phyloP scores from a whole-genome alignment of 2,797 vertebrate species.

The Gadopsis bispinosus region DNA sequence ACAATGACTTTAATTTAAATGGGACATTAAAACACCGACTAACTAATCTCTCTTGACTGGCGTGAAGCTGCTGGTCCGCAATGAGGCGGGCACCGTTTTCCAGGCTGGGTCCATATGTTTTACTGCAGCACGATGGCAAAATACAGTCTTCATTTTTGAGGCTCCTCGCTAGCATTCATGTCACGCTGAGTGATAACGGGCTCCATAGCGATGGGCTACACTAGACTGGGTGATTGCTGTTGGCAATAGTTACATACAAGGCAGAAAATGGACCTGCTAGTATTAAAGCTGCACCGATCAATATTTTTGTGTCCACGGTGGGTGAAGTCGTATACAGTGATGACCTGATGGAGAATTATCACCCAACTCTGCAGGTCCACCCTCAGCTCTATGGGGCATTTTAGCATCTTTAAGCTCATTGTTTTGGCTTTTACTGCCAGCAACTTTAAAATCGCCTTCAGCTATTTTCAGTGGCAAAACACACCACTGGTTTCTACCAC shows the following conservation, averaged over 20 bases:
- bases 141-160: not conserved
- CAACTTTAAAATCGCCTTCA: not conserved
- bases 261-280: not conserved
- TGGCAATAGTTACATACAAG: not conserved
- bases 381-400: not conserved
- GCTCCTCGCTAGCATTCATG: not conserved
- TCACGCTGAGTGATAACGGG: not conserved
- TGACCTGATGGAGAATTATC: not conserved
- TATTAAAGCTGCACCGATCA: not conserved
- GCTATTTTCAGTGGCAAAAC: not conserved
- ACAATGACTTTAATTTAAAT: slow-evolving; percentile 53
- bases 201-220: not conserved
- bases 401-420: not conserved
- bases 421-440: not conserved
- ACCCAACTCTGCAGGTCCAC: not conserved
- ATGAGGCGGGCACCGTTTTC: not conserved
- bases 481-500: not conserved
- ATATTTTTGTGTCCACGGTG: not conserved
- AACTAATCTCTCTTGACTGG: slow-evolving; percentile 33
- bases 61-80: slow-evolving; percentile 27
- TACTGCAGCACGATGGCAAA: not conserved
- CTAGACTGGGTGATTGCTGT: not conserved
- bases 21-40: slow-evolving; percentile 46
- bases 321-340: not conserved
- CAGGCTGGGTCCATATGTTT: not conserved